A percentile compares a stretch with the other conserved stretches of the same genome.
phyloP scores from a whole-genome alignment of 92 coral and sea anemone species.

The Virgularia gustaviana region DNA sequence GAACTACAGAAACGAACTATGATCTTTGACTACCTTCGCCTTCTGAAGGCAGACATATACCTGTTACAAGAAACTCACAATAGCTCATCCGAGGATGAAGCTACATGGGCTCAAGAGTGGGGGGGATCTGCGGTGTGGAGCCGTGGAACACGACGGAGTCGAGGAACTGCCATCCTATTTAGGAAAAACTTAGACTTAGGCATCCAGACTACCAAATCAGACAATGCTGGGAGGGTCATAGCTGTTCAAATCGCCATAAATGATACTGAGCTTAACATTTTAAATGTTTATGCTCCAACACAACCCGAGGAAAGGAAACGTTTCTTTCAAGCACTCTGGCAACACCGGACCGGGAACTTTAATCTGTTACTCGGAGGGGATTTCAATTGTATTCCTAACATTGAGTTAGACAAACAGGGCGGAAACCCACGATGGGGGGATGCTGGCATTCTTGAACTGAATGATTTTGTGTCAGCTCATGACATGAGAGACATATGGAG shows the following conservation, averaged over 20 bases:
- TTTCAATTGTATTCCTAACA: conserved; percentile 43
- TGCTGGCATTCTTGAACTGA: background rate
- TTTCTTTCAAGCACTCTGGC: conserved; percentile 21
- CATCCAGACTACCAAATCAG: background rate
- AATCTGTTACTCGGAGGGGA: conserved; percentile 18
- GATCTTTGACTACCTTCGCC: background rate
- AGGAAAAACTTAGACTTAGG: background rate
- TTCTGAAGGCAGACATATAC: background rate
- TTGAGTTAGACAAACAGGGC: conserved; percentile 27
- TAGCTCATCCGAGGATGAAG: background rate
- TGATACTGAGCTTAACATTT: background rate
- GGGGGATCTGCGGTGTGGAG: background rate
- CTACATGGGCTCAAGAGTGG: background rate
- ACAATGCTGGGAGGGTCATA: background rate
- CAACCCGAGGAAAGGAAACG: background rate
- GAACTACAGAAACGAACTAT: too few relatives aligned
- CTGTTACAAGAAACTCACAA: background rate
- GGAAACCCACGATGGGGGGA: background rate
- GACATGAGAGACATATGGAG: conserved; percentile 1
- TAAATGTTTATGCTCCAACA: conserved; percentile 40
- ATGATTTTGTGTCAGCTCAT: background rate
- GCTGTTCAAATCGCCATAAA: background rate
- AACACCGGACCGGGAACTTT: background rate
- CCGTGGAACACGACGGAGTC: background rate
- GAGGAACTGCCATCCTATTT: background rate